Evolutionary conservation across 1,140 invertebrate genomes (phyloP).

Genomic region (Ectropis grisescens): DNA sequence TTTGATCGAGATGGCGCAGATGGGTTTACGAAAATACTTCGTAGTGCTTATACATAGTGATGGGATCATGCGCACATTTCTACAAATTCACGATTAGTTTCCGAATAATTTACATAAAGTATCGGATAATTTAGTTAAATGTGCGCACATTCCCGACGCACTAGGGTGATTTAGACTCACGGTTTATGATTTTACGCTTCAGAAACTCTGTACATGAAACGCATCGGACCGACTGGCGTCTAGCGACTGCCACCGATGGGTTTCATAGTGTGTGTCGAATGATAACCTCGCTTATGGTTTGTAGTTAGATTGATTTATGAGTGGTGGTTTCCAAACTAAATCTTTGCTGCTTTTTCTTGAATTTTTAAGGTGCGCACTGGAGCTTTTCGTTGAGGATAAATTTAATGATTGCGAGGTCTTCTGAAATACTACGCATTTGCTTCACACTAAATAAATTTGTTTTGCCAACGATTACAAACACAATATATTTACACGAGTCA

Average conservation of each 20-base stretch:
- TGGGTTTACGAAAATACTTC: background rate
- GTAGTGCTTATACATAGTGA: no score
- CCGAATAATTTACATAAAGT: no score
- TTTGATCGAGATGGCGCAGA: no score
- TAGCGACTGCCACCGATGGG: constrained; percentile 24
- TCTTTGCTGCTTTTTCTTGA: constrained; percentile 47
- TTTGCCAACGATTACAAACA: constrained; percentile 11
- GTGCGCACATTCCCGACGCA: constrained; percentile 7
- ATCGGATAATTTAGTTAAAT: no score
- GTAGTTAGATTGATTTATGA: constrained; percentile 57
- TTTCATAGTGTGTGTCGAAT: constrained; percentile 36
- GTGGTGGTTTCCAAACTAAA: constrained; percentile 54
- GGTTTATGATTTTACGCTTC: constrained; percentile 38
- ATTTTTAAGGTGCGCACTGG: constrained; percentile 31
- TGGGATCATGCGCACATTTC: no score
- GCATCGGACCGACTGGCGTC: constrained; percentile 22
- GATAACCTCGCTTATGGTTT: constrained; percentile 58
- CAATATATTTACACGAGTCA: constrained; percentile 3
- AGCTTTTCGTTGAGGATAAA: constrained; percentile 21
- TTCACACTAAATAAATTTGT: constrained; percentile 26
- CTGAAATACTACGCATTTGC: constrained; percentile 18
- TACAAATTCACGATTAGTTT: no score
- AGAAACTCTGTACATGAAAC: constrained; percentile 32
- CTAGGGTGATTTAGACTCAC: constrained; percentile 19
- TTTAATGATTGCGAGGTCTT: constrained; percentile 27